A percentile compares a stretch with the other conserved stretches of the same genome.
Evolutionary conservation across 2,888 invertebrate genomes (phyloP).

Genomic region (Microchrysa polita): DNA sequence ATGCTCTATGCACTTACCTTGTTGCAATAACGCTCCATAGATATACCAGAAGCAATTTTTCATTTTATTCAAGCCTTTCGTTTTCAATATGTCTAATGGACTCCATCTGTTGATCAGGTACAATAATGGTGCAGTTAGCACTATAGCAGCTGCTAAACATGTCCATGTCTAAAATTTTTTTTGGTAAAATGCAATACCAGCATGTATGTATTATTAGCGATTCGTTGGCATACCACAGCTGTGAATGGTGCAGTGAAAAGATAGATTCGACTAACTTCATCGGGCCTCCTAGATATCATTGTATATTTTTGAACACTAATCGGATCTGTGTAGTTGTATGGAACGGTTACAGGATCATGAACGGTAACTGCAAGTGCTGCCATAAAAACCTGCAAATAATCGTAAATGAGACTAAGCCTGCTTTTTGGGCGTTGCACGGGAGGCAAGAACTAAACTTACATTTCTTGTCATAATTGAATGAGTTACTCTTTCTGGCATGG

Average conservation of each 20-base stretch:
- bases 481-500: constrained; percentile 57
- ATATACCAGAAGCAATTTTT: constrained; percentile 72
- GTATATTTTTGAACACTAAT: constrained; percentile 83
- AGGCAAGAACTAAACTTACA: constrained; percentile 51
- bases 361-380: constrained; percentile 62
- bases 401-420: too few relatives aligned
- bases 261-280: constrained; percentile 82
- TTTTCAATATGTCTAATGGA: constrained; percentile 64
- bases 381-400: constrained; percentile 58
- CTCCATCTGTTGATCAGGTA: constrained; percentile 77
- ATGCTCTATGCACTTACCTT: too few relatives aligned
- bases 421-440: too few relatives aligned
- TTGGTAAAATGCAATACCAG: too few relatives aligned
- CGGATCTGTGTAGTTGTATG: constrained; percentile 81
- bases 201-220: constrained; percentile 37
- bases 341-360: constrained; percentile 58
- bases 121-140: constrained; percentile 81
- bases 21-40: constrained; percentile 89
- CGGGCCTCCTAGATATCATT: constrained; percentile 81
- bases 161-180: constrained; percentile 77
- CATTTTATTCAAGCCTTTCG: constrained; percentile 64
- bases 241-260: constrained; percentile 87
- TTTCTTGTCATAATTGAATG: constrained; percentile 57
- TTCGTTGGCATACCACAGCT: constrained; percentile 67
- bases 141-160: constrained; percentile 77